phyloP scores from a whole-genome alignment of 2,113 vertebrate species.

The Ia io region DNA sequence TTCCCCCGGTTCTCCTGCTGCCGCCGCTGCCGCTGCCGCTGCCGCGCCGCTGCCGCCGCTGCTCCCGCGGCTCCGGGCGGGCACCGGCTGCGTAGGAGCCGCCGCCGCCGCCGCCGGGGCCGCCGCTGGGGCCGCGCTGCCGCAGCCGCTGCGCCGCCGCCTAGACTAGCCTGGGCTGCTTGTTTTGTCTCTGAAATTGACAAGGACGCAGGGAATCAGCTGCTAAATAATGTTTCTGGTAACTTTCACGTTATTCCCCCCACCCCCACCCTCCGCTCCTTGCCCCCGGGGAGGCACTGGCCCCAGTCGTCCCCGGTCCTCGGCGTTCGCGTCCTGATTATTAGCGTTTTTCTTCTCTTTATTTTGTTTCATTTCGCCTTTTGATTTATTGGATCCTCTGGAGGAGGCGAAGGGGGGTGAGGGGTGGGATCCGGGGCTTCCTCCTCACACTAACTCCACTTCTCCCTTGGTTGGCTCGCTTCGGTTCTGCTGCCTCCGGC shows the following conservation, averaged over 20 bases:
- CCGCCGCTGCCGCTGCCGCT: constrained; percentile 71
- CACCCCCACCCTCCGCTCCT: constrained; percentile 65
- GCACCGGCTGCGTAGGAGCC: constrained; percentile 76
- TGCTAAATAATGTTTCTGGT: constrained; percentile 94
- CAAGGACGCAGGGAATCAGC: constrained; percentile 84
- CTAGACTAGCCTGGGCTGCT: constrained; percentile 79
- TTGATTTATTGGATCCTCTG: constrained; percentile 73
- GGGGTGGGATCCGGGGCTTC: constrained; percentile 72
- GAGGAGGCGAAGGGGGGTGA: constrained; percentile 71
- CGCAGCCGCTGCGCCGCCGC: constrained; percentile 82
- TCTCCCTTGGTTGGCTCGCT: constrained; percentile 75
- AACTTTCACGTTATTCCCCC: constrained; percentile 87
- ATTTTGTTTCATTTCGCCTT: constrained; percentile 80
- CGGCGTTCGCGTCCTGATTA: constrained; percentile 69
- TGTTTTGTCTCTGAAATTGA: constrained; percentile 84
- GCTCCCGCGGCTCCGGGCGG: constrained; percentile 87
- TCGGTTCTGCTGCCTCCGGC: constrained; percentile 69
- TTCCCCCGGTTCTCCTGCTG: constrained; percentile 81
- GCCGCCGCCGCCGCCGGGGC: constrained; percentile 77
- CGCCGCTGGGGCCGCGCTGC: constrained; percentile 85
- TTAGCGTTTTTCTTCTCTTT: constrained; percentile 71
- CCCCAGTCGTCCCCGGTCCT: constrained; percentile 60
- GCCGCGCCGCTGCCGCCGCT: constrained; percentile 83
- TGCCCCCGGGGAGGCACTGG: constrained; percentile 69
- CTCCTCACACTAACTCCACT: constrained; percentile 74